Evolutionary conservation across 2,888 invertebrate genomes (phyloP), one percentile per base, ranked within the genome.

Genomic region (Hydriomena furcata): DNA sequence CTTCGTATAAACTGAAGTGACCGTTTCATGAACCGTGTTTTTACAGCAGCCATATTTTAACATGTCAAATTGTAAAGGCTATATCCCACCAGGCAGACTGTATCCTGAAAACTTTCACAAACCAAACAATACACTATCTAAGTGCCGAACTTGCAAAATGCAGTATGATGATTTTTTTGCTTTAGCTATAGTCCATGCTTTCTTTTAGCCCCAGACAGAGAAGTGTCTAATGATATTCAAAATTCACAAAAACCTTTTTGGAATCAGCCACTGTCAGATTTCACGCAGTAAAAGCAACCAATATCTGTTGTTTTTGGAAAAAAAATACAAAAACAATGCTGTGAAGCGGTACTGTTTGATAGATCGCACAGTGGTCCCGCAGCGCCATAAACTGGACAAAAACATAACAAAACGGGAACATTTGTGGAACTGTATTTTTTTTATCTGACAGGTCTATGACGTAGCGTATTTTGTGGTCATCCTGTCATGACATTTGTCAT

Each of bases 381-480:
- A 80, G 68, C 54, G 73, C 75, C 76, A 68, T 88, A 88, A 87
- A 88, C 83, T 74, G 78, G 57, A 76, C 74, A 76, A 73, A 55
- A 80, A 78, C 63, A 73, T 76, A 71, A 75, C 74, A 65, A n/a
- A 85, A 88, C 89, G 87, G 89, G 76, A 89, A 57, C 70, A 63
- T 86, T 87, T 85, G 89, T 88, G 71, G 76, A 84, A 82, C 81
- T 76, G 82, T 81, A 63, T 58, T 58, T 76, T 79, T 79, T 61
- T 52, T 42, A 30, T 32, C 28, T 34, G 57, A 54, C 64, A 58
- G 49, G 46, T 52, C 58, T 44, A 42, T 77, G 76, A 77, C 74
- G 76, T 75, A 66, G 73, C 66, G 60, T 41, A n/a, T n/a, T n/a
- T 50, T 45, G 58, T 31, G 56, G 58, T 63, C 55, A 52, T 61